These are phyloP conservation scores for Heterocephalus glaber DNA, from an alignment of 2,113 vertebrate species.

Conservation along the genomic window DNA sequence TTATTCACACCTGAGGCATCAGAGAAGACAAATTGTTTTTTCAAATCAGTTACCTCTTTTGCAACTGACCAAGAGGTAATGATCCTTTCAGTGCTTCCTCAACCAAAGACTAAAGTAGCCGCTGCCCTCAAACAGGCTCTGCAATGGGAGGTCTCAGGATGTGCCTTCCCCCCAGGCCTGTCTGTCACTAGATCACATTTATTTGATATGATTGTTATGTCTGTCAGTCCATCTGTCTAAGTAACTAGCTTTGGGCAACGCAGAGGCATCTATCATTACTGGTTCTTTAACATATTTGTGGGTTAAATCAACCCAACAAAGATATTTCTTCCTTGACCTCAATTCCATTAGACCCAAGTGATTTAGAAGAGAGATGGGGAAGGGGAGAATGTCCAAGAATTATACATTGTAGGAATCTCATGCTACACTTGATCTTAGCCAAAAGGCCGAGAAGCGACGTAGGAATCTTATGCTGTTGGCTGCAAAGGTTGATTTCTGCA, in stretches of 20 bases:
- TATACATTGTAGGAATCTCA: background rate
- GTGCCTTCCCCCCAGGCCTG: background rate
- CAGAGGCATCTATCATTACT: background rate
- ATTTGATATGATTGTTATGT: background rate
- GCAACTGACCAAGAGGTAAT: background rate
- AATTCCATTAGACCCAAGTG: conserved; percentile 1
- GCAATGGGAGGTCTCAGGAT: background rate
- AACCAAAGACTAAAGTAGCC: background rate
- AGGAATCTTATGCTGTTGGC: conserved; percentile 9
- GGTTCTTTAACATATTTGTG: conserved; percentile 32
- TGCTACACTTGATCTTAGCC: too few species aligned
- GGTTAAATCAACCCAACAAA: conserved; percentile 33
- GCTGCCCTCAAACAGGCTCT: background rate
- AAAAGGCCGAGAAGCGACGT: too few species aligned
- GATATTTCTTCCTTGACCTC: conserved; percentile 20
- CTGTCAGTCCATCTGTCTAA: conserved; percentile 30
- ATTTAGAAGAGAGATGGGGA: background rate
- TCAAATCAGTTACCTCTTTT: conserved; percentile 27
- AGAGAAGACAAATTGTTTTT: conserved; percentile 18
- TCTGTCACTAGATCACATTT: background rate
- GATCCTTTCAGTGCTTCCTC: conserved; percentile 36
- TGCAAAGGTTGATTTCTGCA: background rate
- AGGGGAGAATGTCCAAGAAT: background rate
- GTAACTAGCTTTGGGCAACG: conserved; percentile 16
- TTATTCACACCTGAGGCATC: background rate